Base-by-base conservation (phyloP, 2,888 invertebrate species). In the Dryobota labecula region DNA sequence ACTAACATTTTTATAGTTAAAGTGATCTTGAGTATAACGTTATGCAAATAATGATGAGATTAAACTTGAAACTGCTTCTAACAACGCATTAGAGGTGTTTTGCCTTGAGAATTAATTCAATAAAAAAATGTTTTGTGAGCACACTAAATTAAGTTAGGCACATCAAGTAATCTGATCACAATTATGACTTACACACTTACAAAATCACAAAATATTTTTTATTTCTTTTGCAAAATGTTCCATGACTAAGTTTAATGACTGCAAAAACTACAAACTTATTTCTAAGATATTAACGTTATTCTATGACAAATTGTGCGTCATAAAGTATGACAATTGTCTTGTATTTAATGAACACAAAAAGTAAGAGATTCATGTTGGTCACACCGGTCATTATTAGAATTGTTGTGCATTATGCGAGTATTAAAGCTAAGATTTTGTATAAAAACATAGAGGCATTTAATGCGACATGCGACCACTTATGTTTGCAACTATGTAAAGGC, bases 341-440 rank as follows among this genome's bases (percentile, higher is more conserved):
- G 38, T 51, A 51, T 57, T 15, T 79, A 83, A 80, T 73, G 74
- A 63, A 49, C 2, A 41, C 65, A 80, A 79, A 83, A 83, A 83
- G 2, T 65, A 9, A 45, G 24, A 53, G 38, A 67, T 67, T 38
- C 38, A 0, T 41, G n/a, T 47, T 72, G 24, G 61, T 68, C 49
- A 63, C 56, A 62, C 53, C 9, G 36, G 62, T 79, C 27, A 58
- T 79, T 78, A 83, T 54, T 45, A 58, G 33, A 67, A 61, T 78
- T 51, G 78, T 71, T 71, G 13, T 67, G 27, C 43, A 66, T 30
- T 49, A 61, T 20, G 18, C n/a, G 1, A 36, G 2, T 45, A 49
- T 57, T 24, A 57, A 24, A 3, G 36, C 49, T 51, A 18, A 24
- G 4, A 7, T 79, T 72, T n/a, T 61, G 6, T n/a, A 36, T 24